Conservation (phyloP, 1,140 invertebrate genomes). For the Drosophila suzukii region DNA sequence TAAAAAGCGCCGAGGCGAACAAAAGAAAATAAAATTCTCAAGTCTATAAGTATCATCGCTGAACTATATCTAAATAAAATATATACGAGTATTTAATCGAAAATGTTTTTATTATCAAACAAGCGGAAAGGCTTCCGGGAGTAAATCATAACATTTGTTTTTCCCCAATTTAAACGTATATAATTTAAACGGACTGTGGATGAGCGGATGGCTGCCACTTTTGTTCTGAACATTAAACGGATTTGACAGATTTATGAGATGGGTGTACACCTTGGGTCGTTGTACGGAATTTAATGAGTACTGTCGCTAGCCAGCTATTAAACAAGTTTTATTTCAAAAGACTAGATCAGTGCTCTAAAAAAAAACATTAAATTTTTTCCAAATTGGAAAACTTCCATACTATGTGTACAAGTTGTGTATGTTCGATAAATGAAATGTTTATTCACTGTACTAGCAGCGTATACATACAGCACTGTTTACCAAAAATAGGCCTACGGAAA, state of each 20-base stretch:
- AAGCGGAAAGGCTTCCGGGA: slow-evolving; percentile 32
- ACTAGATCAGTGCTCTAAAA: background rate
- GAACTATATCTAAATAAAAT: slow-evolving; percentile 30
- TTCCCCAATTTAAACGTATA: slow-evolving; percentile 18
- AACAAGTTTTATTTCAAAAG: slow-evolving; percentile 1
- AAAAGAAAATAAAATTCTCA: slow-evolving; percentile 39
- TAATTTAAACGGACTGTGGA: slow-evolving; percentile 11
- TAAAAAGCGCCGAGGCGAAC: slow-evolving; percentile 71
- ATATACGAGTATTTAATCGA: slow-evolving; percentile 25
- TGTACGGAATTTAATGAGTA: background rate
- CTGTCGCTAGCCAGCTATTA: background rate
- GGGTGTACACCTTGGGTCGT: slow-evolving; percentile 4
- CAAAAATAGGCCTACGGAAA: slow-evolving; percentile 38
- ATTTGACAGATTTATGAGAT: slow-evolving; percentile 31
- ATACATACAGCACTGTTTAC: slow-evolving; percentile 16
- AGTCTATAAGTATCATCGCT: slow-evolving; percentile 12
- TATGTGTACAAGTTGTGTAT: background rate
- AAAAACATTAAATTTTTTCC: slow-evolving; percentile 1
- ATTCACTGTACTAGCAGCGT: slow-evolving; percentile 24
- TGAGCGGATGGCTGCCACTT: slow-evolving; percentile 22
- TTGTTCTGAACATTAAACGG: slow-evolving; percentile 16
- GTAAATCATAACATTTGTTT: slow-evolving; percentile 22
- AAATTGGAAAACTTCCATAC: slow-evolving; percentile 16
- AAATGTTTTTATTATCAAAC: slow-evolving; percentile 41
- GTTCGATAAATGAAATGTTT: slow-evolving; percentile 32